These are phyloP conservation scores for Brevimyrus niger DNA, from an alignment of 2,113 vertebrate genomes.

Conservation along the genomic window DNA sequence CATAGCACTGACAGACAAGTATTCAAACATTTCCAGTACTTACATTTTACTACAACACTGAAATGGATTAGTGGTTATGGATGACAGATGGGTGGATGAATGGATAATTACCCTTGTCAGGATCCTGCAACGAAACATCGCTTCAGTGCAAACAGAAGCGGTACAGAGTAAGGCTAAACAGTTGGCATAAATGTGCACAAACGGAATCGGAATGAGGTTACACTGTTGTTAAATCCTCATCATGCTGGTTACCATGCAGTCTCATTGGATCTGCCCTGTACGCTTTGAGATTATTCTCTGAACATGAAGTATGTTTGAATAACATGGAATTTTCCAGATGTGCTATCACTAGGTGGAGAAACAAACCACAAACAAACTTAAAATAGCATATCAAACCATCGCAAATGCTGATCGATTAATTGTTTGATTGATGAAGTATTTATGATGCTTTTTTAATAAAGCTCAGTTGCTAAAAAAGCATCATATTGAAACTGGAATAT, in stretches of 20 bases:
- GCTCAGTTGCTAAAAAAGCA: not conserved
- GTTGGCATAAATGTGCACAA: not conserved
- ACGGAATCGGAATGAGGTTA: not conserved
- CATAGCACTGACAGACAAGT: not conserved
- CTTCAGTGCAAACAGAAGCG: not conserved
- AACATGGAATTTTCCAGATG: not conserved
- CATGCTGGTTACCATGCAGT: not conserved
- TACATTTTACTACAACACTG: not conserved
- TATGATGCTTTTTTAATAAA: not conserved
- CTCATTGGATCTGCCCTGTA: not conserved
- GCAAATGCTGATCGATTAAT: not conserved
- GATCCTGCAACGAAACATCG: not conserved
- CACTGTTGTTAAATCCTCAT: not conserved
- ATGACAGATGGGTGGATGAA: not conserved
- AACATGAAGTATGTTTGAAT: not conserved
- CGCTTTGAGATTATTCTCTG: not conserved
- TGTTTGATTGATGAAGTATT: not conserved
- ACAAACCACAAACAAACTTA: not conserved
- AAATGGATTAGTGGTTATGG: not conserved
- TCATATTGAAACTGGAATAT: not conserved
- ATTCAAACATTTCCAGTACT: not conserved
- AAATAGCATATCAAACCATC: too few species aligned
- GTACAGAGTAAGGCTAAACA: not conserved
- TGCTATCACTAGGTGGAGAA: not conserved
- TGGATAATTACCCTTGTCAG: not conserved